Conservation (phyloP, 2,113 vertebrate species). For the Sclerurus mexicanus region DNA sequence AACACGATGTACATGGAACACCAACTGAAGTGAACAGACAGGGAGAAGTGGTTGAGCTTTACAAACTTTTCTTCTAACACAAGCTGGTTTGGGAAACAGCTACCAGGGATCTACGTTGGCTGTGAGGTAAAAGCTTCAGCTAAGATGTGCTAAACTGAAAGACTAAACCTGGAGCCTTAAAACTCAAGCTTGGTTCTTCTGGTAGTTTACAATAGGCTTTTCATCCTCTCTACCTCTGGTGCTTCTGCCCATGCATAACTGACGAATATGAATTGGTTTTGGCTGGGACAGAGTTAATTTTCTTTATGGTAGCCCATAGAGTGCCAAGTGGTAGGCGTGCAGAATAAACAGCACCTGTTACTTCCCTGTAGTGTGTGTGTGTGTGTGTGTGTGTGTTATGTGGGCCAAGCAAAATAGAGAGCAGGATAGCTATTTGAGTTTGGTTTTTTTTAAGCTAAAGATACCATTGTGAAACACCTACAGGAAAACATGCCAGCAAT, state of each 20-base stretch:
- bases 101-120: not conserved
- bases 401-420: not conserved
- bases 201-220: not conserved
- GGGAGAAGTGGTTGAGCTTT: not conserved
- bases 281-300: not conserved
- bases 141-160: not conserved
- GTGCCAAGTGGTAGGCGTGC: not conserved
- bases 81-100: not conserved
- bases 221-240: not conserved
- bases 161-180: not conserved
- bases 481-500: not conserved
- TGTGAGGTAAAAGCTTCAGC: not conserved
- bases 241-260: not conserved
- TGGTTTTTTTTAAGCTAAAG: not conserved
- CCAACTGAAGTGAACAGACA: not conserved
- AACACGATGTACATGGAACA: not conserved
- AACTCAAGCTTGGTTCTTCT: not conserved
- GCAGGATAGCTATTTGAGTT: not conserved
- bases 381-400: accelerated
- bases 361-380: accelerated
- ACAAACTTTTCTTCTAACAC: not conserved
- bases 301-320: not conserved
- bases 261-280: not conserved
- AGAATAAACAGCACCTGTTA: not conserved
- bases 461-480: not conserved